These are phyloP conservation scores for Amphipoea lucens DNA, from an alignment of 2,888 invertebrate species.

Conservation along the genomic window DNA sequence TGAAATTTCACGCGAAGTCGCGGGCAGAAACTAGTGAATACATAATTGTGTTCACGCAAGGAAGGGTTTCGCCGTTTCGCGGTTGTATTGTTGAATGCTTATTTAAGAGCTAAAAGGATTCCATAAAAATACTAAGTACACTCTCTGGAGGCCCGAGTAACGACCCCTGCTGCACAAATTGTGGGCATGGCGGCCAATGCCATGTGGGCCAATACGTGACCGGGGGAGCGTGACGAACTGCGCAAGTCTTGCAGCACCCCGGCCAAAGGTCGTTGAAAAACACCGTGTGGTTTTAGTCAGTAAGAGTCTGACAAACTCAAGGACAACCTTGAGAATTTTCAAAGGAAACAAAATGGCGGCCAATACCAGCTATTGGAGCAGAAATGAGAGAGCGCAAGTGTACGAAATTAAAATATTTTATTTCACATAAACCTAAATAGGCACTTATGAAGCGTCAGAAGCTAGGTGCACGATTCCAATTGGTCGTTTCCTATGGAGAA, in stretches of 20 bases:
- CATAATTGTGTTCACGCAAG: neutral
- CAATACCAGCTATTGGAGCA: neutral
- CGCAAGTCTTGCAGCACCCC: neutral
- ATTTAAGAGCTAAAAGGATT: neutral
- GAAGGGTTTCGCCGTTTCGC: neutral
- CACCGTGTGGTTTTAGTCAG: neutral
- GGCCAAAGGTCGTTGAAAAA: neutral
- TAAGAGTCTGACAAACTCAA: neutral
- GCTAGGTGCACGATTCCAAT: too few species aligned
- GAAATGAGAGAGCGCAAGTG: neutral
- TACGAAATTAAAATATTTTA: too few species aligned
- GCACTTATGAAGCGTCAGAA: too few species aligned
- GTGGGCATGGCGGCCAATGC: neutral
- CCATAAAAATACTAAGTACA: neutral
- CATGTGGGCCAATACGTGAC: neutral
- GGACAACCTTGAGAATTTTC: neutral
- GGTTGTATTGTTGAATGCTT: neutral
- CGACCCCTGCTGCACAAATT: too few species aligned
- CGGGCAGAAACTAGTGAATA: too few species aligned
- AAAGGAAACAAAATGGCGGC: neutral
- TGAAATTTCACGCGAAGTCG: too few species aligned
- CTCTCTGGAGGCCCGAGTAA: neutral
- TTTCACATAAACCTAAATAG: too few species aligned
- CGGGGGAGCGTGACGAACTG: neutral
- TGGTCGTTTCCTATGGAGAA: too few species aligned